phyloP scores from a whole-genome alignment of 1,140 invertebrate species.

The Drosophila repletoides region DNA sequence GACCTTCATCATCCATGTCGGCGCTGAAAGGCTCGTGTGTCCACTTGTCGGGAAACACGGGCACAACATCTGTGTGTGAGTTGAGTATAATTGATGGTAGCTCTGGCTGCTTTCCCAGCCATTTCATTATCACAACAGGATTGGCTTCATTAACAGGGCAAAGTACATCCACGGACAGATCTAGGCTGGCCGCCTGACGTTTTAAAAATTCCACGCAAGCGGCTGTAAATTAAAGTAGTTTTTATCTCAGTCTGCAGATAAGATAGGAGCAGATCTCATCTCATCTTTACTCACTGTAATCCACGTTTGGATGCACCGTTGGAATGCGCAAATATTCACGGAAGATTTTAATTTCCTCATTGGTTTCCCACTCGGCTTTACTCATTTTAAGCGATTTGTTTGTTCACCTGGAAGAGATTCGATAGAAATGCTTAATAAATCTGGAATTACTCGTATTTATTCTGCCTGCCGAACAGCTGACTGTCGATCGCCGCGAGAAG shows the following conservation, averaged over 20 bases:
- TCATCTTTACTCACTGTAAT: constrained; percentile 87
- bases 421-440: too few relatives aligned
- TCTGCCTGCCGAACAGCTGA: constrained; percentile 14
- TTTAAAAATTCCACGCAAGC: constrained; percentile 54
- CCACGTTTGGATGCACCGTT: constrained; percentile 90
- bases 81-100: constrained; percentile 88
- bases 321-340: constrained; percentile 91
- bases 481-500: too few relatives aligned
- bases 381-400: constrained; percentile 32
- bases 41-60: constrained; percentile 88
- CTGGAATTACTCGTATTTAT: too few relatives aligned
- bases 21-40: constrained; percentile 88
- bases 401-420: background rate
- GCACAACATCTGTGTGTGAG: constrained; percentile 87
- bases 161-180: constrained; percentile 31
- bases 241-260: constrained; percentile 7
- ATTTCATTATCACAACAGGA: constrained; percentile 85
- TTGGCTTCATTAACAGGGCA: constrained; percentile 42
- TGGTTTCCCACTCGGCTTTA: constrained; percentile 82
- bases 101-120: constrained; percentile 88
- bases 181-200: constrained; percentile 33
- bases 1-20: constrained; percentile 87
- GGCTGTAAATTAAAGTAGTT: constrained; percentile 35
- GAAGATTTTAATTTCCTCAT: constrained; percentile 89
- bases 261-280: background rate